phyloP scores from a whole-genome alignment of 1,140 invertebrate species.

The Trichonephila clavata region DNA sequence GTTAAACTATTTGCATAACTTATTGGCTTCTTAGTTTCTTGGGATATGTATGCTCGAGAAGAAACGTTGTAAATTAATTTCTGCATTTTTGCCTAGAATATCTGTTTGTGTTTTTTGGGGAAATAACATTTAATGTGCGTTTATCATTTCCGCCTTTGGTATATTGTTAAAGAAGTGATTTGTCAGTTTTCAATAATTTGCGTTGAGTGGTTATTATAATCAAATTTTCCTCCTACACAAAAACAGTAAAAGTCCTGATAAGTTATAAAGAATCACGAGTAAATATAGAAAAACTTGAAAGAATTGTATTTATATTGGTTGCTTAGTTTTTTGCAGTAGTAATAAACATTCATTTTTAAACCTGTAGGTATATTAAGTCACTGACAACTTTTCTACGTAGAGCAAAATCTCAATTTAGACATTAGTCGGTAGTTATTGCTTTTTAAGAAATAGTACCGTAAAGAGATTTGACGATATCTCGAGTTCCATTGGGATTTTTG shows the following conservation, averaged over 20 bases:
- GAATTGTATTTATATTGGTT: constrained; percentile 1
- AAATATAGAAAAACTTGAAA: neutral
- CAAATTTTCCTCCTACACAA: neutral
- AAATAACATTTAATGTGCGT: neutral
- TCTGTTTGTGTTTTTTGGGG: neutral
- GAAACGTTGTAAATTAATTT: neutral
- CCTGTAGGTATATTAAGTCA: neutral
- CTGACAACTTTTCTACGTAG: neutral
- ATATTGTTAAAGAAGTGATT: neutral
- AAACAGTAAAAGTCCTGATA: neutral
- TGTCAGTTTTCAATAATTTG: neutral
- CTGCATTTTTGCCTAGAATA: neutral
- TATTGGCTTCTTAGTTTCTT: neutral
- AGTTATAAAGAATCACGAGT: neutral
- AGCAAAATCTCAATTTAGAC: neutral
- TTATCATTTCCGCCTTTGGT: neutral
- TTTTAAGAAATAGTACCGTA: neutral
- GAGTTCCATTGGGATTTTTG: neutral
- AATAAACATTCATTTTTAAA: neutral
- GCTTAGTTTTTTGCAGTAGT: neutral
- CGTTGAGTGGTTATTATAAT: neutral
- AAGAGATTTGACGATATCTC: neutral
- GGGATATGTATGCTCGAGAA: neutral
- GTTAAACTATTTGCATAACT: neutral
- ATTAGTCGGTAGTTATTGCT: neutral